These are phyloP conservation scores for Sesia bembeciformis DNA, from an alignment of 2,888 invertebrate genomes.

Conservation along the genomic window DNA sequence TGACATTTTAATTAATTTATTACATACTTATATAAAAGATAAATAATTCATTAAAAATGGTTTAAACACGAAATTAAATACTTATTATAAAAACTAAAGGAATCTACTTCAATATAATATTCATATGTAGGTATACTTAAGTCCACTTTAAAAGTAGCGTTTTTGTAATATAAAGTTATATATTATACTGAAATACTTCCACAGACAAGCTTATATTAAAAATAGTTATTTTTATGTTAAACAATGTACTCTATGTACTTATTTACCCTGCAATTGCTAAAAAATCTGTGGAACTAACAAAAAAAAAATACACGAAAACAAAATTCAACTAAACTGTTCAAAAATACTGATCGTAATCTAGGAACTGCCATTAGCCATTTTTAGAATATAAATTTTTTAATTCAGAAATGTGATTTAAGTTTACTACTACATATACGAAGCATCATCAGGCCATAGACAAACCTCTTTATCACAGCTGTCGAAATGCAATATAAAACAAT, in stretches of 20 bases:
- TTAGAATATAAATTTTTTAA: conserved; percentile 19
- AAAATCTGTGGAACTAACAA: conserved; percentile 26
- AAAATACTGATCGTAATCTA: conserved; percentile 70
- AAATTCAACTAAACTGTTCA: conserved; percentile 27
- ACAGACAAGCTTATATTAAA: conserved; percentile 29
- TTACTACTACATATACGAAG: background rate
- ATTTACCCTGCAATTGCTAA: conserved; percentile 40
- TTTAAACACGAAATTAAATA: too few species aligned
- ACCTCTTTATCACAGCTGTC: conserved; percentile 69
- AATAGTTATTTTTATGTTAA: conserved; percentile 18
- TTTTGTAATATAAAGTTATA: too few species aligned
- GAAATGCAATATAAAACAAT: conserved; percentile 60
- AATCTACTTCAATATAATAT: too few species aligned
- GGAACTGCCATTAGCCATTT: conserved; percentile 63
- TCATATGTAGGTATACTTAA: too few species aligned
- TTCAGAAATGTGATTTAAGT: conserved; percentile 1
- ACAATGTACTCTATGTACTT: conserved; percentile 35
- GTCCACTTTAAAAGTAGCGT: too few species aligned
- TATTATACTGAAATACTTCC: conserved; percentile 18
- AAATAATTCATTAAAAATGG: too few species aligned
- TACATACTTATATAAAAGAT: too few species aligned
- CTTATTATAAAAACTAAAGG: too few species aligned
- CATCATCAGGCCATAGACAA: conserved; percentile 50
- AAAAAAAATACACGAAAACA: conserved; percentile 9
- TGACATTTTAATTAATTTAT: too few species aligned